These are phyloP conservation scores for Gasterosteus nipponicus DNA, from an alignment of 2,113 vertebrate genomes.

Conservation along the genomic window DNA sequence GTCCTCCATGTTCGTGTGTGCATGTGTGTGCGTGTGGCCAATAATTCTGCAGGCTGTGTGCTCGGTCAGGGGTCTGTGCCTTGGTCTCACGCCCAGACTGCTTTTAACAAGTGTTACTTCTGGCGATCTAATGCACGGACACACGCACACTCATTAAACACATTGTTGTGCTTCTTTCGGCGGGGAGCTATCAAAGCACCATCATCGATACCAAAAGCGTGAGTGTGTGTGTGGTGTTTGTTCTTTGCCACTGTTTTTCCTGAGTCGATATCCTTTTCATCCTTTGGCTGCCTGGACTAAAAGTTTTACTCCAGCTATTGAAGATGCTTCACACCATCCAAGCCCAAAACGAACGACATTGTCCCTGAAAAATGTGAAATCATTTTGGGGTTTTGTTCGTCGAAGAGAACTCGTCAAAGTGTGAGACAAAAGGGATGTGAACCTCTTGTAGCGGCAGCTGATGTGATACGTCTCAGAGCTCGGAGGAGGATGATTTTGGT, in stretches of 20 bases:
- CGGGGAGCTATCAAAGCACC: neutral
- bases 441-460: neutral
- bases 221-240: slow-evolving; percentile 6
- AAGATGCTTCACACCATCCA: slow-evolving; percentile 11
- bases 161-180: neutral
- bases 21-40: slow-evolving; percentile 8
- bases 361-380: slow-evolving; percentile 2
- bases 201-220: neutral
- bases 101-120: slow-evolving; percentile 43
- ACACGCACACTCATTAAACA: neutral
- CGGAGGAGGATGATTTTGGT: neutral
- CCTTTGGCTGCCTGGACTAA: slow-evolving; percentile 16
- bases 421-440: slow-evolving; percentile 5
- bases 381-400: slow-evolving; percentile 1
- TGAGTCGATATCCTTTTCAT: slow-evolving; percentile 28
- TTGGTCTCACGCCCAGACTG: slow-evolving; percentile 39
- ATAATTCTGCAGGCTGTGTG: slow-evolving; percentile 44
- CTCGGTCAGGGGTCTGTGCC: slow-evolving; percentile 33
- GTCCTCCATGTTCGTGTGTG: slow-evolving; percentile 13
- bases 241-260: slow-evolving; percentile 1
- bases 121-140: slow-evolving; percentile 4
- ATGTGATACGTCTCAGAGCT: neutral
- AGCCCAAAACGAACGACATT: slow-evolving; percentile 20
- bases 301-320: slow-evolving; percentile 16
- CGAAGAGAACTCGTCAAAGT: slow-evolving; percentile 4